Base-by-base conservation (phyloP, 2,797 vertebrate genomes). In the Knipowitschia caucasica region DNA sequence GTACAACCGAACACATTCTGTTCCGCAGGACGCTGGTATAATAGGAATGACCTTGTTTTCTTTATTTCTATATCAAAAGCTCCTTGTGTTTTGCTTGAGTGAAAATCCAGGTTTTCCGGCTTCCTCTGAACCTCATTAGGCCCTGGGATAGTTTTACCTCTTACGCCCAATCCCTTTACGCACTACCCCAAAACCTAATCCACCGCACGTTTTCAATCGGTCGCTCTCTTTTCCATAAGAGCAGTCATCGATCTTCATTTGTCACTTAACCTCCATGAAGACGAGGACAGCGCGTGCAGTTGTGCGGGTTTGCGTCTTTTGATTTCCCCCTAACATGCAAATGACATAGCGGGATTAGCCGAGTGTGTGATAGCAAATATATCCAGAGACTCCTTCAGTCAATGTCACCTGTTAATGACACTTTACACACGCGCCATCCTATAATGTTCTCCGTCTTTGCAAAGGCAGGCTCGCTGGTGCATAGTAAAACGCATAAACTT, bases 321-420 rank as follows among this genome's bases (percentile, higher is more conserved):
- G 89, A 89, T 88, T 89, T 88, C 84, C 88, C 88, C 84, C 88
- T 88, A 82, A 86, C 69, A 90, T 88, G 88, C 82, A 90, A 89
- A 91, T 89, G 72, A 83, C 87, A 80, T 63, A 70, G 73, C 69
- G 81, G 80, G 84, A 78, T 82, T 78, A 79, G 75, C 73, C 42
- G 76, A 79, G 81, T 83, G 75, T 77, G 70, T 71, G 81, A 81
- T 75, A 69, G 80, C 81, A 86, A 88, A 88, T 82, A 78, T 70
- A 85, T 81, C 84, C 84, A 85, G 82, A 73, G 81, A 89, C 85
- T 87, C 77, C 78, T 80, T 81, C 82, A 89, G 82, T 89, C 89
- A 89, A 90, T 87, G 89, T 91, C 88, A 90, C 84, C 82, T 86
- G 82, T 85, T 89, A 90, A 90, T 88, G 86, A 86, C 81, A 87